A percentile compares a stretch with the other conserved stretches of the same genome.
Evolutionary conservation across 2,113 vertebrate genomes (phyloP).

Genomic region (Amphiprion percula): DNA sequence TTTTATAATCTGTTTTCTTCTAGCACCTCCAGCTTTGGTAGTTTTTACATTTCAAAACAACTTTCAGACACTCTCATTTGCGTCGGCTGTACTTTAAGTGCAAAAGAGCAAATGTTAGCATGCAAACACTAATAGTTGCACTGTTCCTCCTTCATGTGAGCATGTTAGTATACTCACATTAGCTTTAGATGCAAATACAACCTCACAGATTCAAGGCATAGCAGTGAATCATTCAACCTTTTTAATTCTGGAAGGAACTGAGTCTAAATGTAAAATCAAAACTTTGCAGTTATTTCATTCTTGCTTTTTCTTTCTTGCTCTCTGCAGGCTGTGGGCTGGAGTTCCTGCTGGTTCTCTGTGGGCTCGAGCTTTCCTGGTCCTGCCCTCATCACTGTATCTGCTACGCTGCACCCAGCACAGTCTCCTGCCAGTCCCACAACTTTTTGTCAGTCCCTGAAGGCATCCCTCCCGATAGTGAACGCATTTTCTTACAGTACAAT

Average conservation of each 20-base stretch:
- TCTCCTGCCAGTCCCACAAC: slow-evolving; percentile 99
- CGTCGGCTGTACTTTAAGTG: not conserved
- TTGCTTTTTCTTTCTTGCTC: slow-evolving; percentile 34
- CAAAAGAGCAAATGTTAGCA: not conserved
- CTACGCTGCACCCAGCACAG: slow-evolving; percentile 95
- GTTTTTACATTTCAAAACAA: not conserved
- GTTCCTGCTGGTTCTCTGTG: slow-evolving; percentile 94
- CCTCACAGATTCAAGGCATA: not conserved
- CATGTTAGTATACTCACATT: not conserved
- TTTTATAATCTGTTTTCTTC: not conserved
- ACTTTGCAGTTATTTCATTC: slow-evolving; percentile 19
- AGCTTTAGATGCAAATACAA: too few species aligned
- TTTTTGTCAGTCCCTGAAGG: slow-evolving; percentile 93
- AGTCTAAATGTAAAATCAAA: slow-evolving; percentile 4
- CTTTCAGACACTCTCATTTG: too few species aligned
- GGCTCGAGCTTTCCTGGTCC: slow-evolving; percentile 87
- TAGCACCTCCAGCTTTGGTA: not conserved
- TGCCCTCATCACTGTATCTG: slow-evolving; percentile 97
- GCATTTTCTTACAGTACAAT: slow-evolving; percentile 98
- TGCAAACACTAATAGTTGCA: not conserved
- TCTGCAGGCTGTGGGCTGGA: slow-evolving; percentile 90
- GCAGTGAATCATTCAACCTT: not conserved
- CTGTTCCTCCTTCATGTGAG: not conserved
- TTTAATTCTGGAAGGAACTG: slow-evolving; percentile 14
- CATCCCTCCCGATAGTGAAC: slow-evolving; percentile 94